A percentile compares a stretch with the other conserved stretches of the same genome.
These are phyloP conservation scores for Lingula anatina DNA, from an alignment of 2,888 invertebrate species.

Conservation along the genomic window DNA sequence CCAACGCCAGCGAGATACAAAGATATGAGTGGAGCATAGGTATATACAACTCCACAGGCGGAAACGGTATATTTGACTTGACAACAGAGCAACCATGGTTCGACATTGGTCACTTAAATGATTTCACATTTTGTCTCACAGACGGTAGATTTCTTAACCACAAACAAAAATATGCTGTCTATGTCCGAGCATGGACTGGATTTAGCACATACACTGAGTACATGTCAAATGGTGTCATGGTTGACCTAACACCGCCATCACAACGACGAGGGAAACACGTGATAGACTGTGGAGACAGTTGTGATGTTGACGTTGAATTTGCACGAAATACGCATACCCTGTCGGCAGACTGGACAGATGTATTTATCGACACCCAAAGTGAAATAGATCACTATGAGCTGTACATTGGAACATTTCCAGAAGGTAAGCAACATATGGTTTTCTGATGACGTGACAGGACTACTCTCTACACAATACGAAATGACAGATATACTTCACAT, in stretches of 20 bases:
- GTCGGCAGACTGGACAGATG: conserved; percentile 1
- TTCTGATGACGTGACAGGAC: too few relatives aligned
- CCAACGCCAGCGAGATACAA: too few relatives aligned
- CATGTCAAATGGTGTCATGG: background rate
- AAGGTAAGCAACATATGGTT: conserved; percentile 5
- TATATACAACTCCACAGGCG: conserved; percentile 9
- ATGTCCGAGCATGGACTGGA: conserved; percentile 3
- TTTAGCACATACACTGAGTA: background rate
- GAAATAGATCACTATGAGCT: background rate
- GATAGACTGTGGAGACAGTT: background rate
- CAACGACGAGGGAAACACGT: conserved; percentile 1
- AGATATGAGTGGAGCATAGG: conserved; percentile 20
- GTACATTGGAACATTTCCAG: conserved; percentile 7
- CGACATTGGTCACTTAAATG: conserved; percentile 12
- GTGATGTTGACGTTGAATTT: background rate
- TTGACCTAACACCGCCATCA: conserved; percentile 4
- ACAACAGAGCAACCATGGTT: conserved; percentile 13
- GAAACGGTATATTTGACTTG: conserved; percentile 14
- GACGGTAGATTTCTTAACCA: conserved; percentile 5
- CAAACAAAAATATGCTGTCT: conserved; percentile 1
- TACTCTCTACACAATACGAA: too few relatives aligned
- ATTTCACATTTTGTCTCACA: conserved; percentile 13
- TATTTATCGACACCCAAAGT: conserved; percentile 4
- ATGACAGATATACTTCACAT: too few relatives aligned
- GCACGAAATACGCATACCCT: background rate